Base-by-base conservation (phyloP, 2,888 invertebrate species). In the Urechis unicinctus region DNA sequence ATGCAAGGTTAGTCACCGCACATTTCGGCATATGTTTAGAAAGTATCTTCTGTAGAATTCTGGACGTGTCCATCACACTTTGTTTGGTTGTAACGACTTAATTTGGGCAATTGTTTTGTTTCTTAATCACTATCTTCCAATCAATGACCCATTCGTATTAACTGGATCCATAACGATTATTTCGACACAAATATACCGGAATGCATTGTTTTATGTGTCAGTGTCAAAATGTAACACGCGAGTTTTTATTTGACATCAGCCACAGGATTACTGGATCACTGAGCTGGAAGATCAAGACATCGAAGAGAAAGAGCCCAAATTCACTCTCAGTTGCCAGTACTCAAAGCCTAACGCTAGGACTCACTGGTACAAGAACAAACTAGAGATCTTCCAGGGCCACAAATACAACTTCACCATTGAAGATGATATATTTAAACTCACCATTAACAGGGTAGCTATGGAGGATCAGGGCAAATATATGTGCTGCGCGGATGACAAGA, bases 391-490 rank as follows among this genome's bases (percentile, higher is more conserved):
- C 82, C 85, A 89, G 61, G 93, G 97, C 65, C 88, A 93, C 57
- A 98, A 95, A 80, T 97, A 91, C 79, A 95, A 97, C 81, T 91
- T 98, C 57, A 88, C 25, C 25, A 47, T 66, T 53, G 94, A 96
- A 76, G 89, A 88, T 70, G 92, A 94, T 72, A 85, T 87, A 1
- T 95, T 97, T 78, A 49, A 57, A 22, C 82, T 98, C 62, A 88
- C 91, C 64, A 92, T 99, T 69, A 84, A 84, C 76, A 86, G 85
- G 70, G 95, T 98, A 0, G 92, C 91, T 81, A 90, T 91, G 41
- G 97, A 98, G 68, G 98, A 99, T 78, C 89, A 89, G 65, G 98
- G 96, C 68, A 94, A 94, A 82, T 96, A 95, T 75, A 91, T 90
- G 0, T 87, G 95, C 69, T 94, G 97, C 81, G 91, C 96, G 68